Percentiles rank a stretch among this genome's conserved stretches.
phyloP scores from a whole-genome alignment of 2,797 vertebrate genomes.

The Scolopax rusticola region DNA sequence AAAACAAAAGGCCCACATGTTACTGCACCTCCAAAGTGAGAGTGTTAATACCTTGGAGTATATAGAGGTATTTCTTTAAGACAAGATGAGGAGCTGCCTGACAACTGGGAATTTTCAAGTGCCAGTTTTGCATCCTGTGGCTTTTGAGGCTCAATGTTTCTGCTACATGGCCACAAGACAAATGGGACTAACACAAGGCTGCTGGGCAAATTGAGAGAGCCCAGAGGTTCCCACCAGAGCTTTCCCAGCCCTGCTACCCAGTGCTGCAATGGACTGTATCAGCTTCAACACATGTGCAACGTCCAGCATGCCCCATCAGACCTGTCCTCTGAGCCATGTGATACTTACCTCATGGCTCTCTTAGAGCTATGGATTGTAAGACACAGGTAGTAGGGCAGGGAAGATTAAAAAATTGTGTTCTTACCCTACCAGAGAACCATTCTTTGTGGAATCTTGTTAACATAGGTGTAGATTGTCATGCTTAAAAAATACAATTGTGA shows the following conservation, averaged over 20 bases:
- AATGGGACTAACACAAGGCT: neutral
- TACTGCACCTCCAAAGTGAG: neutral
- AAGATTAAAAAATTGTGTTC: neutral
- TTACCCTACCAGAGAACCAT: neutral
- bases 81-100: neutral
- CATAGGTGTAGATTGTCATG: neutral
- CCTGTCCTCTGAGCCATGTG: neutral
- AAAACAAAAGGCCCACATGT: slow-evolving; percentile 16
- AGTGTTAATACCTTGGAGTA: neutral
- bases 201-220: neutral
- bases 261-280: neutral
- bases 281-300: rapidly evolving
- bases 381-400: neutral
- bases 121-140: neutral
- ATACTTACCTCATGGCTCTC: neutral
- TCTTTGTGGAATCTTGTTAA: neutral
- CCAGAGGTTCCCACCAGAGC: rapidly evolving
- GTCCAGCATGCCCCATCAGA: neutral
- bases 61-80: neutral
- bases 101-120: neutral
- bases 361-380: neutral
- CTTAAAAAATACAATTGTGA: neutral
- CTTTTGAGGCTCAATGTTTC: neutral
- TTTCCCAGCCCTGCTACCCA: neutral
- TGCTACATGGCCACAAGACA: neutral